phyloP scores from a whole-genome alignment of 2,797 vertebrate species.

The Danio kyathit region DNA sequence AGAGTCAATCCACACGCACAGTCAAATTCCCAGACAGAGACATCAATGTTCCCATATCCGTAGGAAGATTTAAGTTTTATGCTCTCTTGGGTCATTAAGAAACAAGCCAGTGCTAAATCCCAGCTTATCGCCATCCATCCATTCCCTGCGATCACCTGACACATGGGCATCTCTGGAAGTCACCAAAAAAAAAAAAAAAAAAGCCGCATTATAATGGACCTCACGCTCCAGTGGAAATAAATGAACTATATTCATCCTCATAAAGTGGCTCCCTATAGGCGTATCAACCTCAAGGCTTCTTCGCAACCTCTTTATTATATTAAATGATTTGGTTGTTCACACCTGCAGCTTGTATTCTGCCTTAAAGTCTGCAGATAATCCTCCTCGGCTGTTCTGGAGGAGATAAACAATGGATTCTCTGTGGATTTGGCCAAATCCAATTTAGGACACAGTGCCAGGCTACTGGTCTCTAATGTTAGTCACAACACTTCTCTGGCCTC shows the following conservation, averaged over 20 bases:
- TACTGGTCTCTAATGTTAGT: conserved; percentile 24
- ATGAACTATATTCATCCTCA: conserved; percentile 33
- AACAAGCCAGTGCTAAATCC: conserved; percentile 31
- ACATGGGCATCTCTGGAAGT: neutral
- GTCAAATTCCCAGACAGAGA: neutral
- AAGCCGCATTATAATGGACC: neutral
- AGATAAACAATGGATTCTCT: conserved; percentile 56
- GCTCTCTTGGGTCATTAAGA: conserved; percentile 40
- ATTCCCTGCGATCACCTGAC: conserved; percentile 13
- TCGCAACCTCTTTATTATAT: conserved; percentile 7
- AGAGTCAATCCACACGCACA: neutral
- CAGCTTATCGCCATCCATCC: conserved; percentile 25
- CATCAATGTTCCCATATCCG: neutral
- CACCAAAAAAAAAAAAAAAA: neutral
- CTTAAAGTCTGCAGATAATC: conserved; percentile 32
- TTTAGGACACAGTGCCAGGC: conserved; percentile 21
- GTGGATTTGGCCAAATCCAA: conserved; percentile 50
- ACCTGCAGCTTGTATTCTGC: conserved; percentile 34
- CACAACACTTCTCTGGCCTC: conserved; percentile 18
- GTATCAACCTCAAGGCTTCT: conserved; percentile 29
- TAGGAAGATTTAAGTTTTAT: conserved; percentile 28
- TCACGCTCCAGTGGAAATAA: conserved; percentile 30
- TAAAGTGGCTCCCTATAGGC: conserved; percentile 33
- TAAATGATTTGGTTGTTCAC: conserved; percentile 11
- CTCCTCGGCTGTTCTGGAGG: conserved; percentile 47